phyloP scores from a whole-genome alignment of 2,888 invertebrate genomes.

The Tipula helvola region DNA sequence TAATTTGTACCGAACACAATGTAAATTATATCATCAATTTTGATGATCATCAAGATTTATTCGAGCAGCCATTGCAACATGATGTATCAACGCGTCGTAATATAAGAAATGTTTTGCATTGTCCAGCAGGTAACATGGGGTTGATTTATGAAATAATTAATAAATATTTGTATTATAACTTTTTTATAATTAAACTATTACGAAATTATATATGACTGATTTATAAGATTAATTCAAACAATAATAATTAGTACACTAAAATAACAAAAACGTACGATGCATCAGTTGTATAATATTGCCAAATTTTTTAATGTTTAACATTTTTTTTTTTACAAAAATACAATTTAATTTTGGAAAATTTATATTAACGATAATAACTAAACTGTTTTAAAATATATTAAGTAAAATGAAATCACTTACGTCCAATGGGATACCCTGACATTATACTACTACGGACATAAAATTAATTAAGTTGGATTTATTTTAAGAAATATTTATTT shows the following conservation, averaged over 20 bases:
- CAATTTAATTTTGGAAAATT: not conserved
- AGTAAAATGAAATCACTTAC: not conserved
- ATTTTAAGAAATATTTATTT: too few species aligned
- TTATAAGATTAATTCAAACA: not conserved
- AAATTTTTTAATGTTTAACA: not conserved
- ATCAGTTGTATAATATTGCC: not conserved
- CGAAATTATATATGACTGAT: not conserved
- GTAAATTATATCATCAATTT: not conserved
- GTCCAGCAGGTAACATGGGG: constrained; percentile 7
- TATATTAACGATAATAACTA: not conserved
- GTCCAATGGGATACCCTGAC: not conserved
- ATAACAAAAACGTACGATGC: not conserved
- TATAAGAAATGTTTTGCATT: not conserved
- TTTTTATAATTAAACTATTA: not conserved
- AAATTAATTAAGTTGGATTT: not conserved
- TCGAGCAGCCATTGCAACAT: not conserved
- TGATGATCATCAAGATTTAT: not conserved
- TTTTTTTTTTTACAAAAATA: not conserved
- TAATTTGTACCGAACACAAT: not conserved
- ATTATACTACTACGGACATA: not conserved
- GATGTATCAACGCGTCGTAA: not conserved
- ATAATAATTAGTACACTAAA: not conserved
- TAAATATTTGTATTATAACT: not conserved
- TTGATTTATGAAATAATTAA: not conserved
- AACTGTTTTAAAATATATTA: not conserved